Conservation (phyloP, 1,140 invertebrate species). For the Drosophila prosaltans region DNA sequence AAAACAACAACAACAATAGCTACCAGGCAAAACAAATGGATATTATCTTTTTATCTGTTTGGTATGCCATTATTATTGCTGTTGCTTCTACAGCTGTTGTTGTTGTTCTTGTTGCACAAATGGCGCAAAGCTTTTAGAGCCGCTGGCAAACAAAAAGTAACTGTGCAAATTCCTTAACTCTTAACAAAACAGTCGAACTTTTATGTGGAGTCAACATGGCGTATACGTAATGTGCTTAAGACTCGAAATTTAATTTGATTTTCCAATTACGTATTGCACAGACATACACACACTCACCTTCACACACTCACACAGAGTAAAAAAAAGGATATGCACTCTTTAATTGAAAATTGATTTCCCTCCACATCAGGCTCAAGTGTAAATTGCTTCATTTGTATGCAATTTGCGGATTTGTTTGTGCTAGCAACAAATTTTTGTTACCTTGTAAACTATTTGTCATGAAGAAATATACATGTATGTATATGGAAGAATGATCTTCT, state of each 20-base stretch:
- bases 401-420: conserved; percentile 53
- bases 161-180: conserved; percentile 45
- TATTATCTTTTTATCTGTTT: conserved; percentile 75
- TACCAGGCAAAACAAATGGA: conserved; percentile 60
- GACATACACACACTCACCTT: neutral
- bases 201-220: conserved; percentile 46
- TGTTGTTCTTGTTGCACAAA: conserved; percentile 55
- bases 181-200: conserved; percentile 29
- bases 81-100: neutral
- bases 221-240: conserved; percentile 67
- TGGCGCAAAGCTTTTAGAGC: conserved; percentile 72
- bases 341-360: conserved; percentile 66
- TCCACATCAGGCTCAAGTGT: conserved; percentile 47
- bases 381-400: conserved; percentile 73
- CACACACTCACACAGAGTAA: conserved; percentile 21
- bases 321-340: conserved; percentile 60
- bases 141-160: conserved; percentile 36
- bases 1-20: conserved; percentile 37
- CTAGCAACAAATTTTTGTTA: conserved; percentile 37
- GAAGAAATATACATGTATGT: conserved; percentile 16
- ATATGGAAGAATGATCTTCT: too few species aligned
- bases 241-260: conserved; percentile 64
- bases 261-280: conserved; percentile 47
- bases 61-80: conserved; percentile 58
- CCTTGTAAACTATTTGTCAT: conserved; percentile 40